Percentiles rank a stretch among this genome's conserved stretches.
phyloP scores from a whole-genome alignment of 1,140 invertebrate genomes.

The Carposina sasakii region DNA sequence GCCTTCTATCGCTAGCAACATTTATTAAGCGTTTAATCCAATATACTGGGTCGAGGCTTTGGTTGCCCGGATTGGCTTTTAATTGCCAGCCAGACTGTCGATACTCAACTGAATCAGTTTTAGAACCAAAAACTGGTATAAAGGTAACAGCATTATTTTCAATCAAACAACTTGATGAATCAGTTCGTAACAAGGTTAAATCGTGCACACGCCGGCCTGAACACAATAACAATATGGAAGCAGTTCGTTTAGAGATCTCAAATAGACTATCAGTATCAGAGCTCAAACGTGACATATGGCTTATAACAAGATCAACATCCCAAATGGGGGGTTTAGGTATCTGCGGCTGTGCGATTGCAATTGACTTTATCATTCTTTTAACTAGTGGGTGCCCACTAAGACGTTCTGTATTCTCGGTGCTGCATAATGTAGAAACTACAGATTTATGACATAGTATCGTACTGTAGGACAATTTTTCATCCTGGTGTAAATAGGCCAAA shows the following conservation, averaged over 20 bases:
- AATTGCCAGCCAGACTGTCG: slow-evolving; percentile 22
- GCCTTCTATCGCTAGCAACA: no score
- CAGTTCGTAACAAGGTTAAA: slow-evolving; percentile 29
- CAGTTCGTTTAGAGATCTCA: slow-evolving; percentile 27
- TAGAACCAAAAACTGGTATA: slow-evolving; percentile 39
- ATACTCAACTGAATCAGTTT: slow-evolving; percentile 23
- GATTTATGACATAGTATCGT: slow-evolving; percentile 30
- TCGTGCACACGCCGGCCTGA: slow-evolving; percentile 37
- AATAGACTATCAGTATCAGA: slow-evolving; percentile 15
- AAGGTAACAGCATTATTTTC: slow-evolving; percentile 21
- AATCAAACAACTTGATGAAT: slow-evolving; percentile 6
- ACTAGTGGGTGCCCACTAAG: slow-evolving; percentile 15
- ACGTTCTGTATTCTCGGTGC: not conserved
- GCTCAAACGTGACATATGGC: slow-evolving; percentile 1
- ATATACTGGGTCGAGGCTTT: no score
- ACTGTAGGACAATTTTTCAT: slow-evolving; percentile 18
- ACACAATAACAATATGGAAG: slow-evolving; percentile 27
- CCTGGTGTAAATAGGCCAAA: slow-evolving; percentile 17
- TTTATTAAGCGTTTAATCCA: no score
- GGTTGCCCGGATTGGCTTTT: no score
- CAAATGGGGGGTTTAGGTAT: slow-evolving; percentile 2
- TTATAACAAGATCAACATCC: not conserved
- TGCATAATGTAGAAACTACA: slow-evolving; percentile 19
- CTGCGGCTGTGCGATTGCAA: not conserved
- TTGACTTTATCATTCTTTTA: slow-evolving; percentile 16